Evolutionary conservation across 2,113 vertebrate genomes (phyloP).

Genomic region (Centropus bengalensis): DNA sequence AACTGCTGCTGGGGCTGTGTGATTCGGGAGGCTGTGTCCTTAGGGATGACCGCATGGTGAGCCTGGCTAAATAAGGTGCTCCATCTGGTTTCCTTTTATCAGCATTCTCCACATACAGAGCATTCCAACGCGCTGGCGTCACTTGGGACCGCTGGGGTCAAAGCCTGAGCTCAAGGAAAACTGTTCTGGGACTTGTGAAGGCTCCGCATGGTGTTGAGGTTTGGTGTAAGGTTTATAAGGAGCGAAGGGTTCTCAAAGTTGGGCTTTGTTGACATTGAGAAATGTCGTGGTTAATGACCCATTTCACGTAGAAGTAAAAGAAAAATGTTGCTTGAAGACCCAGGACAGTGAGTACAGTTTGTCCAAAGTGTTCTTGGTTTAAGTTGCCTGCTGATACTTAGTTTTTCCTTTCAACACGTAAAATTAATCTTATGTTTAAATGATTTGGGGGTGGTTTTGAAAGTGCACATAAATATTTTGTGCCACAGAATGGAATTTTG

Average conservation of each 20-base stretch:
- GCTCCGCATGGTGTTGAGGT: neutral
- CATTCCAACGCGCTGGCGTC: neutral
- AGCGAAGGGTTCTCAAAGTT: neutral
- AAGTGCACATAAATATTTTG: neutral
- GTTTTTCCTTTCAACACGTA: neutral
- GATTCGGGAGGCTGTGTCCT: neutral
- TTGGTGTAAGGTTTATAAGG: neutral
- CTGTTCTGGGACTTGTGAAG: neutral
- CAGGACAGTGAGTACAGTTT: neutral
- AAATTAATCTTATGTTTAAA: neutral
- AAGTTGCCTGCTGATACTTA: neutral
- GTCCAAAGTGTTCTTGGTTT: neutral
- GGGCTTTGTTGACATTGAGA: neutral
- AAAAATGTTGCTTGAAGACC: neutral
- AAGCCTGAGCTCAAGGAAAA: neutral
- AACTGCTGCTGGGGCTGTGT: neutral
- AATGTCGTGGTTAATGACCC: neutral
- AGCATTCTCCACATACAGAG: neutral
- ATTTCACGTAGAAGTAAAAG: neutral
- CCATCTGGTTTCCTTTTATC: constrained; percentile 6
- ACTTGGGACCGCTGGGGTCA: neutral
- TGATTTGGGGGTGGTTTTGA: neutral
- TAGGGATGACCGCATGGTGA: neutral
- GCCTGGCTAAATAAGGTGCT: constrained; percentile 42
- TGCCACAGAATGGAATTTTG: neutral